Conservation (phyloP, 2,113 vertebrate species). For the Pelmatolapia mariae region DNA sequence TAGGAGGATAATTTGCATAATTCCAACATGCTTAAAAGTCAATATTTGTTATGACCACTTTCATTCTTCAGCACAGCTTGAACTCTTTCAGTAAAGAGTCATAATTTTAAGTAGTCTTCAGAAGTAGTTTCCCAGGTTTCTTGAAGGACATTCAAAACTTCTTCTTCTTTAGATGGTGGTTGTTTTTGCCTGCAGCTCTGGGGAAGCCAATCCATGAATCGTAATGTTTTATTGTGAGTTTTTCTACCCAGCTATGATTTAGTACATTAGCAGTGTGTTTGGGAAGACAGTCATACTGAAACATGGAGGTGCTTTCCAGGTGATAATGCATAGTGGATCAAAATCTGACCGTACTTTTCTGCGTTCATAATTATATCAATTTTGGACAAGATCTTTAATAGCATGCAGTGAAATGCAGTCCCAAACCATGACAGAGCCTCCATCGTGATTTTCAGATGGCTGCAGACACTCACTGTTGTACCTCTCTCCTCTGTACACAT, state of each 20-base stretch:
- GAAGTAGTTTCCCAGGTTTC: not conserved
- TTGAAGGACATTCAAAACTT: not conserved
- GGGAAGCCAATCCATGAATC: not conserved
- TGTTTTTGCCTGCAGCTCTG: not conserved
- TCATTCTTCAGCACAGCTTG: not conserved
- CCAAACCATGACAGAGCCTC: not conserved
- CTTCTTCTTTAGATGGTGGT: not conserved
- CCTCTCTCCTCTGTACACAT: not conserved
- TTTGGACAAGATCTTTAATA: not conserved
- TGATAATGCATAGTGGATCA: not conserved
- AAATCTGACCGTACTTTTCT: not conserved
- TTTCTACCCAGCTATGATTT: not conserved
- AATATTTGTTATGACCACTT: not conserved
- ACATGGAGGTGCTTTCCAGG: not conserved
- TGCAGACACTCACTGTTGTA: not conserved
- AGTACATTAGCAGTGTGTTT: not conserved
- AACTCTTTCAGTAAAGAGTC: not conserved
- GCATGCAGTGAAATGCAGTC: not conserved
- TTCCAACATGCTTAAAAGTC: not conserved
- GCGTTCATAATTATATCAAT: accelerated
- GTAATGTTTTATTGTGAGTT: not conserved
- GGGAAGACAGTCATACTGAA: not conserved
- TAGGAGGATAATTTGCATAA: not conserved
- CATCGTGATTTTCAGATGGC: not conserved
- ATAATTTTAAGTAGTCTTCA: not conserved